A percentile compares a stretch with the other conserved stretches of the same genome.
Evolutionary conservation across 1,140 invertebrate genomes (phyloP).

Genomic region (Orchestia grillus): DNA sequence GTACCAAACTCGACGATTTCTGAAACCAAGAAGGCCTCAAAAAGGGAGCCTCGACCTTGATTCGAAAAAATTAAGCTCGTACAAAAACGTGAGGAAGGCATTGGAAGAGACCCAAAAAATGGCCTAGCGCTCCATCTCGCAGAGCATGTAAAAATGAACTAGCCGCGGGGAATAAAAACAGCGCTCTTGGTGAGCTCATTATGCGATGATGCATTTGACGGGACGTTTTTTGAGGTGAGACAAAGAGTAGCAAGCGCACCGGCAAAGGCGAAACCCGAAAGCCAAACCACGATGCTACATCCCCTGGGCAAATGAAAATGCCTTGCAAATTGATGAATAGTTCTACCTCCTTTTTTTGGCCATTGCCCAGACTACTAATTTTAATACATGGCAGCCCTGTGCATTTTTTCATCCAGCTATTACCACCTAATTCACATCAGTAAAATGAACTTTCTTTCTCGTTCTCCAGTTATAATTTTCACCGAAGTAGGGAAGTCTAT

Average conservation of each 20-base stretch:
- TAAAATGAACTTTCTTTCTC: too few relatives aligned
- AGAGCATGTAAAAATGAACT: neutral
- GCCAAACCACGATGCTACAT: neutral
- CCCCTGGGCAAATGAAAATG: neutral
- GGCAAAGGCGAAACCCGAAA: neutral
- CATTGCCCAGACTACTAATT: too few relatives aligned
- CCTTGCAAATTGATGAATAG: neutral
- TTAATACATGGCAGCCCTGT: too few relatives aligned
- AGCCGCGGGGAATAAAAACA: neutral
- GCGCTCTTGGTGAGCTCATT: neutral
- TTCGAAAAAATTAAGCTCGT: neutral
- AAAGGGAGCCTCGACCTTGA: neutral
- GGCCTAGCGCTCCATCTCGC: neutral
- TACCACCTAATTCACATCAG: too few relatives aligned
- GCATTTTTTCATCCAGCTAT: too few relatives aligned
- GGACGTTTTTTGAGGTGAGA: neutral
- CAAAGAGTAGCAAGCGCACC: neutral
- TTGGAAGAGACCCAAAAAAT: neutral
- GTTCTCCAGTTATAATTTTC: too few relatives aligned
- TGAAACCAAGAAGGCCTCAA: neutral
- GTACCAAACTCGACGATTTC: neutral
- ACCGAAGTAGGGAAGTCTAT: too few relatives aligned
- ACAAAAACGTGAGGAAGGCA: neutral
- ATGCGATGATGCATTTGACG: constrained; percentile 13
- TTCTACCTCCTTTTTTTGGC: too few relatives aligned